phyloP scores from a whole-genome alignment of 2,888 invertebrate species.

The Heliconius aoede region DNA sequence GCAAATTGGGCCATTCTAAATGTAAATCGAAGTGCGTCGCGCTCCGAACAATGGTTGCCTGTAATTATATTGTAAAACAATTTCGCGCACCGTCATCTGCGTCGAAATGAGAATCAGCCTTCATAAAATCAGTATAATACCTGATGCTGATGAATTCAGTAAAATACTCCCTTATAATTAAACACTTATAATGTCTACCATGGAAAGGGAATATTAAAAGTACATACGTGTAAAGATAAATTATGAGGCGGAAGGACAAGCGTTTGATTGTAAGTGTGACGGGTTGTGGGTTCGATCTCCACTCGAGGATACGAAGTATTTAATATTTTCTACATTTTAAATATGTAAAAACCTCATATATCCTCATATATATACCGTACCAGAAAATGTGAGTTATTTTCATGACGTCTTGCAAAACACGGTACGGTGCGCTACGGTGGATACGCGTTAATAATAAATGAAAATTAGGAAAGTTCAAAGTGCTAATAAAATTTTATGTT shows the following conservation, averaged over 20 bases:
- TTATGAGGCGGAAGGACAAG: too few species aligned
- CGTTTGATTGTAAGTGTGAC: too few species aligned
- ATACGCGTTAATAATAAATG: slow-evolving; percentile 16
- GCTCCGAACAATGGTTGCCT: slow-evolving; percentile 66
- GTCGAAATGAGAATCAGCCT: slow-evolving; percentile 68
- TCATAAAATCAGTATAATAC: slow-evolving; percentile 62
- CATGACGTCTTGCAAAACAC: slow-evolving; percentile 6
- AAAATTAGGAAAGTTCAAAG: slow-evolving; percentile 20
- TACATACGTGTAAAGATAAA: background rate
- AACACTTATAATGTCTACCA: background rate
- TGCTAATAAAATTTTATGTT: slow-evolving; percentile 25
- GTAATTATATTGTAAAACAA: slow-evolving; percentile 81
- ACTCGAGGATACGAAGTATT: too few species aligned
- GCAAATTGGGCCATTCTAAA: slow-evolving; percentile 67
- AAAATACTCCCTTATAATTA: slow-evolving; percentile 9
- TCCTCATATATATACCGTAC: too few species aligned
- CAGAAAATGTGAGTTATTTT: too few species aligned
- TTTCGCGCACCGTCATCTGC: slow-evolving; percentile 58
- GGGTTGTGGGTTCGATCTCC: too few species aligned
- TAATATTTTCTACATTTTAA: too few species aligned
- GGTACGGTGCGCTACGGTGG: slow-evolving; percentile 4
- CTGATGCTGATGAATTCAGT: slow-evolving; percentile 49
- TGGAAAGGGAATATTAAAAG: background rate
- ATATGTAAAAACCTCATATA: background rate
- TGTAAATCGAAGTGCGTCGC: slow-evolving; percentile 71